Conservation (phyloP, 1,140 invertebrate species). For the Drosophila gunungcola region DNA sequence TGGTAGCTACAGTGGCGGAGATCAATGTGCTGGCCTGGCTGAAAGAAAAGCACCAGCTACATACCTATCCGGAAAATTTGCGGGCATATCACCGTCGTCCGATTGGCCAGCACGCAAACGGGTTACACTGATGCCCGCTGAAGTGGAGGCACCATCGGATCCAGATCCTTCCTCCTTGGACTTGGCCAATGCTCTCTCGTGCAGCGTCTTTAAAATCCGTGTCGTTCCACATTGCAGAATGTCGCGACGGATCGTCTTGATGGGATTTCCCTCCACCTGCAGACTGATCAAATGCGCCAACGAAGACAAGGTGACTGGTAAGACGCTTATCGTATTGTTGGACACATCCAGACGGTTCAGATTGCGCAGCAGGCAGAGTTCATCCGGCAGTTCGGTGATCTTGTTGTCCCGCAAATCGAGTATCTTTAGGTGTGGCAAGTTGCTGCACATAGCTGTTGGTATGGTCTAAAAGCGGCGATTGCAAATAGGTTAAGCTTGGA, state of each 20-base stretch:
- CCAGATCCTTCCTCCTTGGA: constrained; percentile 66
- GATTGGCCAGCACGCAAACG: constrained; percentile 19
- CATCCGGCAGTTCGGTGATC: constrained; percentile 90
- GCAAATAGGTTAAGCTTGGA: not conserved
- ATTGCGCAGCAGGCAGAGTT: constrained; percentile 90
- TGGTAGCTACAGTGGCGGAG: constrained; percentile 20
- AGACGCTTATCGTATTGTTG: constrained; percentile 89
- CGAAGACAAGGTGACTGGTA: constrained; percentile 90
- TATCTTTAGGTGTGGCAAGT: constrained; percentile 89
- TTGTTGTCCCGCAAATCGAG: constrained; percentile 92
- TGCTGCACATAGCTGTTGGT: constrained; percentile 88
- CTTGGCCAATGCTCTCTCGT: constrained; percentile 87
- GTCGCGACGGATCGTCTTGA: constrained; percentile 91
- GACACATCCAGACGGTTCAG: constrained; percentile 93
- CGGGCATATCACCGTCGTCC: constrained; percentile 17
- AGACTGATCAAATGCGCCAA: constrained; percentile 93
- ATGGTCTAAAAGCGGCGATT: constrained; percentile 86
- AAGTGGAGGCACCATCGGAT: not conserved
- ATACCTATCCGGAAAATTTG: constrained; percentile 89
- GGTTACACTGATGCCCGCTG: constrained; percentile 16
- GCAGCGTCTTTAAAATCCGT: constrained; percentile 91
- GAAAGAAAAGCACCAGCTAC: constrained; percentile 29
- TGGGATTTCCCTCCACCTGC: constrained; percentile 93
- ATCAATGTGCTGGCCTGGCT: constrained; percentile 26
- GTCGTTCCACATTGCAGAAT: constrained; percentile 92